These are phyloP conservation scores for Palythoa heliodiscus DNA, from an alignment of 92 coral and sea anemone genomes.

Conservation along the genomic window DNA sequence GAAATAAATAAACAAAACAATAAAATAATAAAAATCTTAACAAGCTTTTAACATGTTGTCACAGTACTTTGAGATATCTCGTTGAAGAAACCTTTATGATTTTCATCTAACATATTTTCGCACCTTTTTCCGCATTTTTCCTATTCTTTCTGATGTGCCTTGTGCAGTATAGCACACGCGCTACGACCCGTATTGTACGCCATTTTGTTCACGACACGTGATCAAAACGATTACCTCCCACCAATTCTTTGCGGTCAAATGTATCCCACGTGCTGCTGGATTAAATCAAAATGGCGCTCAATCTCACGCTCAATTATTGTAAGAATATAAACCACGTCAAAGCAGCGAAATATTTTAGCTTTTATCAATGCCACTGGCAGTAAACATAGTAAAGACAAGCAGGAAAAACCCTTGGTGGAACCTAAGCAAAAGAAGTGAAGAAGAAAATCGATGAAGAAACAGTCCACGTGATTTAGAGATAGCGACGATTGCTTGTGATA, in stretches of 20 bases:
- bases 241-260: neutral
- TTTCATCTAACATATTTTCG: neutral
- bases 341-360: too few relatives aligned
- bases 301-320: neutral
- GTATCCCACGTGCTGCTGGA: neutral
- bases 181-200: neutral
- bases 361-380: too few relatives aligned
- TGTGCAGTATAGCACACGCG: neutral
- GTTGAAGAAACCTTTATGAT: neutral
- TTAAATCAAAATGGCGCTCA: neutral
- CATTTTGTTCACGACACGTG: neutral
- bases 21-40: neutral
- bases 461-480: too few relatives aligned
- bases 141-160: neutral
- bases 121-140: neutral
- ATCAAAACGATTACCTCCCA: neutral
- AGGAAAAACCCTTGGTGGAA: too few relatives aligned
- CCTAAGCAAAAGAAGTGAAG: too few relatives aligned
- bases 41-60: neutral
- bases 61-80: neutral
- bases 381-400: too few relatives aligned
- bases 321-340: neutral
- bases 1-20: neutral
- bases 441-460: too few relatives aligned
- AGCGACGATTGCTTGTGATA: too few relatives aligned